Evolutionary conservation across 2,797 vertebrate genomes (phyloP).

Genomic region (Borostomias antarcticus): DNA sequence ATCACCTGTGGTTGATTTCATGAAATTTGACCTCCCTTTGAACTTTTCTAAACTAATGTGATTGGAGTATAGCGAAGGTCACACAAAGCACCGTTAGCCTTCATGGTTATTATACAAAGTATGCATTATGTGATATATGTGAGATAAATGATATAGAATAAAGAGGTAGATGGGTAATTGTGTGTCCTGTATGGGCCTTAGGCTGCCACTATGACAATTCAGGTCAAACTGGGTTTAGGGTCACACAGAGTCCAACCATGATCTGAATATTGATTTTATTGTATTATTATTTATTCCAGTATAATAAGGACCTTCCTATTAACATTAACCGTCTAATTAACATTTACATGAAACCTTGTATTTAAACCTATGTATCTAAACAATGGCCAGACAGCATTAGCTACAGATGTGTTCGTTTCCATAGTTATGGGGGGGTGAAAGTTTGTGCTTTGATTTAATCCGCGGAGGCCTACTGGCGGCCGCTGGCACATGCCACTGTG

Average conservation of each 20-base stretch:
- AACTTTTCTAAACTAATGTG: slow-evolving; percentile 1
- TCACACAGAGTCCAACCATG: slow-evolving; percentile 26
- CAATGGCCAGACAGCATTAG: slow-evolving; percentile 32
- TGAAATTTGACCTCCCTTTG: background rate
- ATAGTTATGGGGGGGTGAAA: slow-evolving; percentile 30
- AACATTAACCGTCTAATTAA: no score
- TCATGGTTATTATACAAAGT: background rate
- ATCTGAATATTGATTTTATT: no score
- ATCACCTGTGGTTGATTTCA: background rate
- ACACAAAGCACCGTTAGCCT: background rate
- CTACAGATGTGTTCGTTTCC: slow-evolving; percentile 48
- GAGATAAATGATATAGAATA: background rate
- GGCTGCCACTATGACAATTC: no score
- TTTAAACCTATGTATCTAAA: background rate
- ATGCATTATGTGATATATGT: background rate
- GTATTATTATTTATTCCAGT: no score
- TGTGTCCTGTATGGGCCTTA: no score
- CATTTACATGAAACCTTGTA: no score
- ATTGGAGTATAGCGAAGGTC: background rate
- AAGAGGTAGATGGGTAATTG: slow-evolving; percentile 40
- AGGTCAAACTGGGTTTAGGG: slow-evolving; percentile 29
- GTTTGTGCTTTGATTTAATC: slow-evolving; percentile 37
- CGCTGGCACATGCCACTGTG: slow-evolving; percentile 15
- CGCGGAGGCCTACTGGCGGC: slow-evolving; percentile 27
- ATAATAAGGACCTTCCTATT: no score